Evolutionary conservation across 2,888 invertebrate genomes (phyloP).

Genomic region (Callinectes sapidus): DNA sequence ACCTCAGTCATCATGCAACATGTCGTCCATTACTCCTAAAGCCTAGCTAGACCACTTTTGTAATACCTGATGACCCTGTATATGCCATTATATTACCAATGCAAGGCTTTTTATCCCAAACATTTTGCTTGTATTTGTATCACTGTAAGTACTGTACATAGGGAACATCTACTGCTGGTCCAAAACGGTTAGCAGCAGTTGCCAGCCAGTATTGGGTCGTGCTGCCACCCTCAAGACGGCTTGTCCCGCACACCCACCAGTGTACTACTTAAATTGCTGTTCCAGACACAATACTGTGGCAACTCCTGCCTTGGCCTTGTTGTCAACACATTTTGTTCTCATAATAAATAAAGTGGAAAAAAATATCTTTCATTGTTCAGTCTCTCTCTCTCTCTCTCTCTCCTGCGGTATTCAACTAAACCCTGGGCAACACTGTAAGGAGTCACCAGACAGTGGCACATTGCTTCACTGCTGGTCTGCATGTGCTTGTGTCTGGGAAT

Average conservation of each 20-base stretch:
- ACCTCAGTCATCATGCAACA: conserved; percentile 63
- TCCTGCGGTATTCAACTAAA: background rate
- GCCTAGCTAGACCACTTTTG: conserved; percentile 69
- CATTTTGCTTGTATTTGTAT: conserved; percentile 69
- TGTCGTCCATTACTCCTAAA: conserved; percentile 70
- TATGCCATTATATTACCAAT: conserved; percentile 64
- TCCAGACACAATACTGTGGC: conserved; percentile 39
- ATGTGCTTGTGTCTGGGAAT: too few relatives aligned
- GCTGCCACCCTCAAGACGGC: background rate
- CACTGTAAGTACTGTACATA: conserved; percentile 70
- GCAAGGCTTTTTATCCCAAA: conserved; percentile 68
- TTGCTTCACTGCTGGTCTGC: too few relatives aligned
- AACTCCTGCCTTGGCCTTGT: conserved; percentile 54
- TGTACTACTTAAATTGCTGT: conserved; percentile 37
- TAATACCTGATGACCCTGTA: conserved; percentile 67
- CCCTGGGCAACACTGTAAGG: too few relatives aligned
- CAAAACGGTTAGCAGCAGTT: conserved; percentile 42
- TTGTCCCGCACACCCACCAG: conserved; percentile 11
- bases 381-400: background rate
- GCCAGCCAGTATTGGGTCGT: conserved; percentile 34
- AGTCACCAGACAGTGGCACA: too few relatives aligned
- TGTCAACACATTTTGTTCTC: conserved; percentile 67
- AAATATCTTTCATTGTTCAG: conserved; percentile 9
- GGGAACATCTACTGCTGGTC: conserved; percentile 48
- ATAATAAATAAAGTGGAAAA: conserved; percentile 67